These are phyloP conservation scores for Pungitius pungitius DNA, from an alignment of 2,113 vertebrate genomes.

Conservation along the genomic window DNA sequence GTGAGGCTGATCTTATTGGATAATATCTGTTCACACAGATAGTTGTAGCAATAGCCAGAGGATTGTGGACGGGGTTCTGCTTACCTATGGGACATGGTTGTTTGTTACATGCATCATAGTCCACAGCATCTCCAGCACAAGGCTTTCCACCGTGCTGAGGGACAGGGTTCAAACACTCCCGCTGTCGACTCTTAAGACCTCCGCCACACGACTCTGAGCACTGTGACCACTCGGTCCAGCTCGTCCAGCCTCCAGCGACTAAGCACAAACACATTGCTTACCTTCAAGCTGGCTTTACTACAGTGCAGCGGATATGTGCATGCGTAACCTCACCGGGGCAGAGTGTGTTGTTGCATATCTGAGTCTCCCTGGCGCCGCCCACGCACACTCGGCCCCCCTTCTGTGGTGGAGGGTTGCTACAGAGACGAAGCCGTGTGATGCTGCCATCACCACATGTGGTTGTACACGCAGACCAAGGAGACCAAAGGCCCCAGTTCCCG, in stretches of 20 bases:
- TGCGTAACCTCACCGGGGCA: conserved; percentile 85
- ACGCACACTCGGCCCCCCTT: conserved; percentile 87
- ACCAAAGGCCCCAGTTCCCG: conserved; percentile 96
- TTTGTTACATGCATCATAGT: conserved; percentile 89
- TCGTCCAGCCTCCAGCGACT: conserved; percentile 93
- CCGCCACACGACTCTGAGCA: conserved; percentile 91
- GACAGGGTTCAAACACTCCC: conserved; percentile 88
- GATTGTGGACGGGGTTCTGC: neutral
- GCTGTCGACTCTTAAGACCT: conserved; percentile 87
- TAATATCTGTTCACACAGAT: conserved; percentile 17
- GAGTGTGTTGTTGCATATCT: conserved; percentile 81
- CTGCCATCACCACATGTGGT: conserved; percentile 90
- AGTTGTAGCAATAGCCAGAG: neutral
- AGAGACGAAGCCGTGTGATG: conserved; percentile 91
- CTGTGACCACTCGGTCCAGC: conserved; percentile 91
- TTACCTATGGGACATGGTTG: conserved; percentile 86
- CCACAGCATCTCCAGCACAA: conserved; percentile 85
- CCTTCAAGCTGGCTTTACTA: neutral
- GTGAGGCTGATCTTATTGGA: conserved; percentile 10
- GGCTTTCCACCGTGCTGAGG: conserved; percentile 88
- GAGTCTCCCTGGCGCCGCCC: conserved; percentile 86
- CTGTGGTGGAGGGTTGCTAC: conserved; percentile 90
- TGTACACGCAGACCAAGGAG: conserved; percentile 95
- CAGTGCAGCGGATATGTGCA: neutral
- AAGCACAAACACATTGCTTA: conserved; percentile 19